A percentile compares a stretch with the other conserved stretches of the same genome.
These are phyloP conservation scores for Epinotia brunnichana DNA, from an alignment of 2,888 invertebrate genomes.

Conservation along the genomic window DNA sequence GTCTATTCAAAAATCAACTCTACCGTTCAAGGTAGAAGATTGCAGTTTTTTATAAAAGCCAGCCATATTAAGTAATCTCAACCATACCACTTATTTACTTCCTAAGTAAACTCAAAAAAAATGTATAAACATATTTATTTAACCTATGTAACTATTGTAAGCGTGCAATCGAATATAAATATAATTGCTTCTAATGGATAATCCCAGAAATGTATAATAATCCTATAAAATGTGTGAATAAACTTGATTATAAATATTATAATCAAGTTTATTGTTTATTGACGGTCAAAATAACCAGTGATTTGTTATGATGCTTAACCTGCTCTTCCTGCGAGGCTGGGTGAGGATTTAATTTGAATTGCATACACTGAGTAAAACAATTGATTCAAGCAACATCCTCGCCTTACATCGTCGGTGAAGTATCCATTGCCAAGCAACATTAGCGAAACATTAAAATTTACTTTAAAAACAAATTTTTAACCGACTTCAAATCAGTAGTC, in stretches of 20 bases:
- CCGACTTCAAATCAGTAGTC: no score
- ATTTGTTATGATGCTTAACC: not conserved
- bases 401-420: not conserved
- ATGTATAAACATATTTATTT: conserved; percentile 13
- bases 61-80: no score
- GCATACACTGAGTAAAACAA: not conserved
- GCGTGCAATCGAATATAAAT: conserved; percentile 6
- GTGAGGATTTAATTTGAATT: no score
- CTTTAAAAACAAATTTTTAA: no score
- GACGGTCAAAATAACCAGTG: conserved; percentile 4
- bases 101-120: conserved; percentile 18
- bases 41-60: no score
- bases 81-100: conserved; percentile 13
- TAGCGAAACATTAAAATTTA: not conserved
- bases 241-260: no score
- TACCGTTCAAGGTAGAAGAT: no score
- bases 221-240: not conserved
- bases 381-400: not conserved
- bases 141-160: conserved; percentile 13
- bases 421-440: not conserved
- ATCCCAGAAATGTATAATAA: conserved; percentile 11
- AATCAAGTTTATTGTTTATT: not conserved
- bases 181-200: conserved; percentile 14
- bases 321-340: not conserved
- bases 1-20: no score